Conservation (phyloP, 2,888 invertebrate species). For the Dastarcus helophoroides region DNA sequence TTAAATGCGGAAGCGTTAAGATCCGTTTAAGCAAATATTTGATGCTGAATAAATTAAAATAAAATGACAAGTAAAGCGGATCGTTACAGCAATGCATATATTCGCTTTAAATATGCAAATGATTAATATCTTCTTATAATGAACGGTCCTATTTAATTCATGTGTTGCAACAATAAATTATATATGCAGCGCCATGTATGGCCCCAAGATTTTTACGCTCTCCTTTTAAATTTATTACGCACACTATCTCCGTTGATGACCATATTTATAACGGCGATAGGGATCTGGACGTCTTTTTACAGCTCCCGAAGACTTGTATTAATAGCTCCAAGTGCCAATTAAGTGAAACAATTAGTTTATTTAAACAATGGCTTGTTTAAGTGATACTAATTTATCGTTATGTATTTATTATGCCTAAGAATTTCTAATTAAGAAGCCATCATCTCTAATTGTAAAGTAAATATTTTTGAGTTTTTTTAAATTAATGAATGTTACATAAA, state of each 20-base stretch:
- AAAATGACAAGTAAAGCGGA: too few species aligned
- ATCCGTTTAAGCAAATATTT: too few species aligned
- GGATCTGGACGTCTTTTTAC: neutral
- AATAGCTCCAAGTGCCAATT: slow-evolving; percentile 21
- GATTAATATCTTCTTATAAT: slow-evolving; percentile 1
- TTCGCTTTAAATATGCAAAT: neutral
- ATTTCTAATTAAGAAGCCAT: too few species aligned
- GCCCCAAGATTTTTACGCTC: neutral
- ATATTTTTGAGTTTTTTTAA: too few species aligned
- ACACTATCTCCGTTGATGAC: slow-evolving; percentile 1
- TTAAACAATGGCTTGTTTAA: too few species aligned
- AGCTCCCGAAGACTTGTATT: slow-evolving; percentile 7
- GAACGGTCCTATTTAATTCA: slow-evolving; percentile 1
- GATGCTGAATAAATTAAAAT: too few species aligned
- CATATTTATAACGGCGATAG: slow-evolving; percentile 2
- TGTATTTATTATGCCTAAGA: too few species aligned
- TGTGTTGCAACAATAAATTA: slow-evolving; percentile 1
- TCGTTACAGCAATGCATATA: too few species aligned
- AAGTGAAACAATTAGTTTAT: slow-evolving; percentile 19
- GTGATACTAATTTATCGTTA: too few species aligned
- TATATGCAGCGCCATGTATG: neutral
- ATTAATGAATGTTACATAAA: too few species aligned
- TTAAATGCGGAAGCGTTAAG: too few species aligned
- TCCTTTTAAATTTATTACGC: slow-evolving; percentile 1
- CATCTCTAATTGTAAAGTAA: too few species aligned